A percentile compares a stretch with the other conserved stretches of the same genome.
Evolutionary conservation across 2,113 vertebrate species (phyloP).

Genomic region (Antechinus stuartii): DNA sequence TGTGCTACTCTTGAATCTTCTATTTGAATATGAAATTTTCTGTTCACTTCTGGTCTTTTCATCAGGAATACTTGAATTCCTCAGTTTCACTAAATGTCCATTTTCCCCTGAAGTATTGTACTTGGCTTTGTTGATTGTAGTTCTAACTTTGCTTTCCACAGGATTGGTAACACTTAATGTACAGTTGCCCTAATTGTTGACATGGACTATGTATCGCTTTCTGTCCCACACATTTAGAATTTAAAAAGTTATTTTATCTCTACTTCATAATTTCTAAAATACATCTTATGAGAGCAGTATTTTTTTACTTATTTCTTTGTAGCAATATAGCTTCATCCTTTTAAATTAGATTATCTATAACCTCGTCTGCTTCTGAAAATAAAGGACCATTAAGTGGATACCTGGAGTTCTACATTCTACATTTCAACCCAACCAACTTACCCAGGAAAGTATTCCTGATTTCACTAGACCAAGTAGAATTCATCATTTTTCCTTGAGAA

Average conservation of each 20-base stretch:
- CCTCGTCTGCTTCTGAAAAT: neutral
- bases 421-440: neutral
- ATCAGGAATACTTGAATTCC: neutral
- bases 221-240: neutral
- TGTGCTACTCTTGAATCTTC: neutral
- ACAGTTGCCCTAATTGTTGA: neutral
- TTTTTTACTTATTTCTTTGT: neutral
- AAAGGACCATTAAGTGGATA: neutral
- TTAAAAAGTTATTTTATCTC: neutral
- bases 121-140: neutral
- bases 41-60: neutral
- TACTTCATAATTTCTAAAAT: neutral
- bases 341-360: constrained; percentile 21
- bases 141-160: neutral
- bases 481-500: constrained; percentile 22
- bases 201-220: neutral
- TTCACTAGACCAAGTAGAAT: constrained; percentile 43
- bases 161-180: neutral
- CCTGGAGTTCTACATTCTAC: constrained; percentile 9
- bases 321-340: neutral
- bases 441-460: constrained; percentile 34
- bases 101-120: too few relatives aligned
- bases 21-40: neutral
- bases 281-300: neutral
- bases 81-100: neutral